Conservation (phyloP, 2,797 vertebrate species). For the Lycodopsis pacificus region DNA sequence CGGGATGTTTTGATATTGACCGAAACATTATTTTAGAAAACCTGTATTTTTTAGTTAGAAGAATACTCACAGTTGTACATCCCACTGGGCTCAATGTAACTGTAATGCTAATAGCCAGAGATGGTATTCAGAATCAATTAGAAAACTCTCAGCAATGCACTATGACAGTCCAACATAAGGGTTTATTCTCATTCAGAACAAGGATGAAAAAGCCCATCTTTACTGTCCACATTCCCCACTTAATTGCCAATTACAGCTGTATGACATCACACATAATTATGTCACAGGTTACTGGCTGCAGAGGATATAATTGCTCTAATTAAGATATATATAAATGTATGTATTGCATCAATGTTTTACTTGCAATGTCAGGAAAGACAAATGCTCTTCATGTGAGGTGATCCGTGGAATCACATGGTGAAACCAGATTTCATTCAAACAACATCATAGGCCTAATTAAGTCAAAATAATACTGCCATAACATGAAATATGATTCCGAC, state of each 20-base stretch:
- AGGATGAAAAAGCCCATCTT: background rate
- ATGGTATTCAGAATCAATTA: constrained; percentile 31
- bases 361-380: constrained; percentile 34
- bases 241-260: constrained; percentile 26
- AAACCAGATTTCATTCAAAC: constrained; percentile 17
- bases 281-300: constrained; percentile 12
- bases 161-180: background rate
- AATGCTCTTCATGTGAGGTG: background rate
- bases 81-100: background rate
- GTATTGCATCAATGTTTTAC: constrained; percentile 15
- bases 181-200: background rate
- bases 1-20: background rate
- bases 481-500: constrained; percentile 10
- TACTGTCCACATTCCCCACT: background rate
- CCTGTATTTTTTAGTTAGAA: background rate
- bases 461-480: background rate
- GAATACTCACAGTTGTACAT: background rate
- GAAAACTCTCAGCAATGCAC: constrained; percentile 8
- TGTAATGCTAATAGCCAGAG: constrained; percentile 14
- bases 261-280: constrained; percentile 20
- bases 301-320: background rate
- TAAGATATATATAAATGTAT: background rate
- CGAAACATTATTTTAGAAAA: background rate
- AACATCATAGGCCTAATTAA: constrained; percentile 27
- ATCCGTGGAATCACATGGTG: background rate